Conservation (phyloP, 1,140 invertebrate species). For the Lysiphlebus fabarum region DNA sequence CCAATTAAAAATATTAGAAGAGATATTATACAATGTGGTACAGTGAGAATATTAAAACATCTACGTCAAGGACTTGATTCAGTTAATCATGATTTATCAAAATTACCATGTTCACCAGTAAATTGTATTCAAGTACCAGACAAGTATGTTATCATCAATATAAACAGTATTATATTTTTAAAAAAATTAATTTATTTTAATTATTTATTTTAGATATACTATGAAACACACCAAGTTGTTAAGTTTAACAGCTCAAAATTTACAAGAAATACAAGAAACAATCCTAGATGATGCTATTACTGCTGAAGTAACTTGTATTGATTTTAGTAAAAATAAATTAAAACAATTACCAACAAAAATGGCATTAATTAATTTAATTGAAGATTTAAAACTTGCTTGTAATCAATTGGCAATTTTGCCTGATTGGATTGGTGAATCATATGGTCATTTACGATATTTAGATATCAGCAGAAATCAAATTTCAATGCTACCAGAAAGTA, state of each 20-base stretch:
- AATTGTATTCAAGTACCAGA: constrained; percentile 60
- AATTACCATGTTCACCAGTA: constrained; percentile 26
- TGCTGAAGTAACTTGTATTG: constrained; percentile 71
- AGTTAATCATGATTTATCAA: constrained; percentile 45
- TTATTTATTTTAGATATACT: constrained; percentile 59
- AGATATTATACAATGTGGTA: constrained; percentile 78
- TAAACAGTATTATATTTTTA: constrained; percentile 14
- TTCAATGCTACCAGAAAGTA: constrained; percentile 64
- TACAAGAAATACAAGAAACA: constrained; percentile 65
- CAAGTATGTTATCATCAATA: constrained; percentile 55
- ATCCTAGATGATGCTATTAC: constrained; percentile 68
- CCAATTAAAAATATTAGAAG: constrained; percentile 69
- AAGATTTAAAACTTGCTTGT: constrained; percentile 66
- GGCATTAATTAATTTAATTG: constrained; percentile 55
- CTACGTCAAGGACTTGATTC: constrained; percentile 63
- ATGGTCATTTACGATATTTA: constrained; percentile 65
- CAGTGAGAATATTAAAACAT: constrained; percentile 74
- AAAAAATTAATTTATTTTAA: constrained; percentile 9
- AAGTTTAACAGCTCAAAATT: constrained; percentile 64
- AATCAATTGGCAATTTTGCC: constrained; percentile 66
- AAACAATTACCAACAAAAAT: constrained; percentile 62
- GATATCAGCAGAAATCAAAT: constrained; percentile 79
- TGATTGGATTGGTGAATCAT: constrained; percentile 63
- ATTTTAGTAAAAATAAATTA: constrained; percentile 78
- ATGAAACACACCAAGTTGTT: constrained; percentile 71